These are phyloP conservation scores for Cantharis nigra DNA, from an alignment of 2,888 invertebrate genomes.

Conservation along the genomic window DNA sequence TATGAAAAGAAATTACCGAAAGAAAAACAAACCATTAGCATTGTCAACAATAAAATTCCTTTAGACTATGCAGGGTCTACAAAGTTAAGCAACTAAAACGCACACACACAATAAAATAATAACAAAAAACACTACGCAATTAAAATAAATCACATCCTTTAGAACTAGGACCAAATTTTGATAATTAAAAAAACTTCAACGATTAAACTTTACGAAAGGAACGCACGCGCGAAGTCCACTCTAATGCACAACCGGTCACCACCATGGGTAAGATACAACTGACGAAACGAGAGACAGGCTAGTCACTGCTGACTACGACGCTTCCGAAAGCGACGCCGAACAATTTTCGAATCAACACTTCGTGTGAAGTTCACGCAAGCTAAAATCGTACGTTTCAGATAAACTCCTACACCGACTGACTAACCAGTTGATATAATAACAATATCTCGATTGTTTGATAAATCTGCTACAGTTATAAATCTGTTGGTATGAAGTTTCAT, in stretches of 20 bases:
- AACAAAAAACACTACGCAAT: background rate
- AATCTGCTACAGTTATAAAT: slow-evolving; percentile 8
- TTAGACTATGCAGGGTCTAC: background rate
- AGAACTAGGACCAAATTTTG: background rate
- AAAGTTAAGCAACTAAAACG: background rate
- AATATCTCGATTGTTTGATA: slow-evolving; percentile 13
- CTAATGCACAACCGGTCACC: background rate
- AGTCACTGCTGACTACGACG: slow-evolving; percentile 20
- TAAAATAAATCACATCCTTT: background rate
- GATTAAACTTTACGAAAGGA: background rate
- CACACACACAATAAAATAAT: background rate
- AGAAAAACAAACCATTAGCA: slow-evolving; percentile 2
- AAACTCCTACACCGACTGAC: background rate
- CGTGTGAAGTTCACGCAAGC: slow-evolving; percentile 25
- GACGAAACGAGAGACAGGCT: background rate
- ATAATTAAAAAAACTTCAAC: background rate
- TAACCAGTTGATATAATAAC: slow-evolving; percentile 16
- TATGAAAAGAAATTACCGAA: background rate
- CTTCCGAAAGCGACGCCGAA: slow-evolving; percentile 19
- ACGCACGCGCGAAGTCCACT: background rate
- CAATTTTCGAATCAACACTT: slow-evolving; percentile 16
- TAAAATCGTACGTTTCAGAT: slow-evolving; percentile 20
- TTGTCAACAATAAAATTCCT: slow-evolving; percentile 2
- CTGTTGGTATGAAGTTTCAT: background rate
- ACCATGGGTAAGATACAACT: background rate